These are phyloP conservation scores for Tigriopus japonicus DNA, from an alignment of 1,140 invertebrate species.

Conservation along the genomic window DNA sequence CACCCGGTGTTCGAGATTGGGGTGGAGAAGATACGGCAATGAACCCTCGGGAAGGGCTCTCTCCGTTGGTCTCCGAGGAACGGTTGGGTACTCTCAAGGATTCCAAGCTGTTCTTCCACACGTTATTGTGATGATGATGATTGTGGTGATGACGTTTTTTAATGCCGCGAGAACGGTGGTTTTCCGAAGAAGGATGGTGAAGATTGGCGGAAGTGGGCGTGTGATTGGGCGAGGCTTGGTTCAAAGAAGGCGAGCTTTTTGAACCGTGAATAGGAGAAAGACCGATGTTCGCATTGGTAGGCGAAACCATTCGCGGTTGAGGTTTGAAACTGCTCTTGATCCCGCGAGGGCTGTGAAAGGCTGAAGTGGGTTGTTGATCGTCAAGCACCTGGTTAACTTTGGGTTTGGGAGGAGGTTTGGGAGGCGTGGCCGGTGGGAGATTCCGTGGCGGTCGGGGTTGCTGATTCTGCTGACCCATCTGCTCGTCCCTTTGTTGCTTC, in stretches of 20 bases:
- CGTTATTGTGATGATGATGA: not conserved
- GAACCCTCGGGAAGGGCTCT: not conserved
- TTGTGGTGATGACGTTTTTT: not conserved
- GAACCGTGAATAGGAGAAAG: not conserved
- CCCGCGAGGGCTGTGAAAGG: no score
- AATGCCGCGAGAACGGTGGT: not conserved
- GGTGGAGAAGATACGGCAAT: not conserved
- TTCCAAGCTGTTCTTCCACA: constrained; percentile 1
- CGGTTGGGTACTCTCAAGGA: not conserved
- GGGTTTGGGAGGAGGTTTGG: no score
- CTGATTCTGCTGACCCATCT: no score
- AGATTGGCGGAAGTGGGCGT: not conserved
- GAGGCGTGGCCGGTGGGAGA: no score
- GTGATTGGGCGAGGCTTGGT: not conserved
- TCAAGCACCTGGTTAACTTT: no score
- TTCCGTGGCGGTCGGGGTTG: no score
- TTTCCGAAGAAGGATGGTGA: not conserved
- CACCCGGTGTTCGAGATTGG: not conserved
- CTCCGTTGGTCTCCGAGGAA: not conserved
- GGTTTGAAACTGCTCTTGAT: no score
- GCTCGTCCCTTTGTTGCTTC: not conserved
- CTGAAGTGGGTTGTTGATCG: no score
- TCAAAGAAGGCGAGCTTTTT: not conserved
- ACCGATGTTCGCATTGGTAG: no score
- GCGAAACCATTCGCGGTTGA: no score